These are phyloP conservation scores for Drosophila hamatofila DNA, from an alignment of 2,888 invertebrate species.

Conservation along the genomic window DNA sequence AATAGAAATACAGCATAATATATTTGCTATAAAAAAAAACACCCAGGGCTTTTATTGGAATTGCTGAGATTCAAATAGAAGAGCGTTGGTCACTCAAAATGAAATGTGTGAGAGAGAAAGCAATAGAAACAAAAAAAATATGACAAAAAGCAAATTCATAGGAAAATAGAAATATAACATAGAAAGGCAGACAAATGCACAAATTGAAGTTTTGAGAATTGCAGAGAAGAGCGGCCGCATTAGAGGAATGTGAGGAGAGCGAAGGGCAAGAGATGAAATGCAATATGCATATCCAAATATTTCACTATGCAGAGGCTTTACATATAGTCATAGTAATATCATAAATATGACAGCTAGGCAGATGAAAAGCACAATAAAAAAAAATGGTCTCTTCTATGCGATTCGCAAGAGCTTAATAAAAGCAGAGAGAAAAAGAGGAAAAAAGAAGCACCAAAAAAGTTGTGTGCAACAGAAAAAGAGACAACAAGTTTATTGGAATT, in stretches of 20 bases:
- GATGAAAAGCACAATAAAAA: background rate
- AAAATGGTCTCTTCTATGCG: too few relatives aligned
- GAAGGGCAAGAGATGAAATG: background rate
- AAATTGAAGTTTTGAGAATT: background rate
- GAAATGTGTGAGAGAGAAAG: too few relatives aligned
- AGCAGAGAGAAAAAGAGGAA: background rate
- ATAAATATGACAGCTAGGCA: background rate
- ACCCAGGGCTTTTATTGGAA: too few relatives aligned
- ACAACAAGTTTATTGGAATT: background rate
- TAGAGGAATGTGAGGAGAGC: too few relatives aligned
- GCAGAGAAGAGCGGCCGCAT: background rate
- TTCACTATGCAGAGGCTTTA: background rate
- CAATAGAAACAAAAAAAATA: too few relatives aligned
- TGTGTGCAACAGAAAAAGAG: background rate
- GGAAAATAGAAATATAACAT: too few relatives aligned
- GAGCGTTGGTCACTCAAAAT: too few relatives aligned
- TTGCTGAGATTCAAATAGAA: too few relatives aligned
- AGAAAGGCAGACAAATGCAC: background rate
- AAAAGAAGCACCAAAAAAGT: background rate
- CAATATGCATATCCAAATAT: background rate
- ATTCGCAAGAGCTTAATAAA: too few relatives aligned
- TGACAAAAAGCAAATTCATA: too few relatives aligned
- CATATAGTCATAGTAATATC: background rate
- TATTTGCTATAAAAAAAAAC: too few relatives aligned
- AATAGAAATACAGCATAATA: background rate